phyloP scores from a whole-genome alignment of 2,888 invertebrate genomes.

The Standfussiana lucernea region DNA sequence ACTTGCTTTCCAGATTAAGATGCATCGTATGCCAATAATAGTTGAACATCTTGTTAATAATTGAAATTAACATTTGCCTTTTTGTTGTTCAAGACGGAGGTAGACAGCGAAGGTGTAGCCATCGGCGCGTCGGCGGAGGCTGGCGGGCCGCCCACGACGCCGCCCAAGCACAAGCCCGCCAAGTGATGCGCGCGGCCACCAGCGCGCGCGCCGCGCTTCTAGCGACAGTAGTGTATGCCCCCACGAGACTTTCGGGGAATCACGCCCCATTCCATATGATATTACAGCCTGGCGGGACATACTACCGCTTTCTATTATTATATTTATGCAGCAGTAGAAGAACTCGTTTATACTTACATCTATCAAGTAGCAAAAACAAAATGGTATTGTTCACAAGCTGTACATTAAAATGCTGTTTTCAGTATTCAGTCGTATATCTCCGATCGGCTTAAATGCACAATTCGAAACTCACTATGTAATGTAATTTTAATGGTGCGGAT shows the following conservation, averaged over 20 bases:
- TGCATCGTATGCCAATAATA: too few species aligned
- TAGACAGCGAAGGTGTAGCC: constrained; percentile 89
- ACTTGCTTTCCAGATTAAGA: neutral
- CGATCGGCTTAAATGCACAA: constrained; percentile 42
- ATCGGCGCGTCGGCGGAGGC: constrained; percentile 88
- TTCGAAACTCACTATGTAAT: constrained; percentile 43
- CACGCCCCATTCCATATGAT: constrained; percentile 57
- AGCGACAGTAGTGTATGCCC: constrained; percentile 35
- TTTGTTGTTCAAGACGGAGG: constrained; percentile 80
- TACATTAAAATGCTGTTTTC: constrained; percentile 47
- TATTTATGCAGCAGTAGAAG: constrained; percentile 11
- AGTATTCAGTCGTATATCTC: constrained; percentile 36
- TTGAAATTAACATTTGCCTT: neutral
- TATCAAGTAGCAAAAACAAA: constrained; percentile 26
- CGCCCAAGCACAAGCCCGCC: constrained; percentile 86
- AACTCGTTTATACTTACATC: constrained; percentile 26
- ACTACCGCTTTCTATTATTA: constrained; percentile 26
- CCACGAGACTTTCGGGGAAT: constrained; percentile 53
- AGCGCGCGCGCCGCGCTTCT: constrained; percentile 18
- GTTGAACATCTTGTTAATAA: neutral
- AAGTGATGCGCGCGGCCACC: constrained; percentile 81
- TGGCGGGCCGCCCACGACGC: constrained; percentile 88
- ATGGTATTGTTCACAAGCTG: constrained; percentile 39
- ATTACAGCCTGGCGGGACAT: constrained; percentile 31
- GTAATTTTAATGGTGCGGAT: constrained; percentile 56